Evolutionary conservation across 2,888 invertebrate genomes (phyloP), one percentile per base, ranked within the genome.

Genomic region (Tipula lateralis): DNA sequence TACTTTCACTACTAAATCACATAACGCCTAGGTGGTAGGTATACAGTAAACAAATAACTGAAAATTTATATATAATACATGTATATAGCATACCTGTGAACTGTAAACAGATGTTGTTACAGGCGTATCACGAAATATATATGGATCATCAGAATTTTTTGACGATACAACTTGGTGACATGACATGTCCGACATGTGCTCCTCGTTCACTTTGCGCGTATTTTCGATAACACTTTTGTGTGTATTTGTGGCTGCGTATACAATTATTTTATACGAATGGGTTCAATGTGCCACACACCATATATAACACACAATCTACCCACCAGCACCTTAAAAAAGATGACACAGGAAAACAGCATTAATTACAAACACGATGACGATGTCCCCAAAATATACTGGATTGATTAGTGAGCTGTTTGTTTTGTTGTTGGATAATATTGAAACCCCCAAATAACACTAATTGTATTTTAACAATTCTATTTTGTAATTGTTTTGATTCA

Each of bases 51-150:
- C 7, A 34, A n/a, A 39, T n/a, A 39, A 44, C n/a, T 44, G n/a
- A 12, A 24, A 19, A 66, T 66, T 19, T 7, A 24, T 24, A 24
- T 16, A 16, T 50, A 24, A 16, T 24, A 83, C 24, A 66, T 24
- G 12, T 66, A 12, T 24, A 66, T 66, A 66, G 66, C 85, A 86
- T 87, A 90, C 90, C 88, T 90, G 90, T 87, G 90, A 88, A 88
- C 89, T 90, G 87, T 89, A 90, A 88, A 89, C 87, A 87, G 89
- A 89, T 87, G 89, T 89, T 86, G 89, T 88, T 19, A 84, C 85
- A n/a, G 89, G 88, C 86, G 90, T 88, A 87, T 90, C 90, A 88
- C 90, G 90, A 88, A 90, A 90, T 86, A 89, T 89, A 88, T 90
- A 90, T 87, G 90, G 90, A 90, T 90, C 90, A 88, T 90, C 90